A percentile compares a stretch with the other conserved stretches of the same genome.
phyloP scores from a whole-genome alignment of 2,797 vertebrate species.

The Benthosema pterotum region DNA sequence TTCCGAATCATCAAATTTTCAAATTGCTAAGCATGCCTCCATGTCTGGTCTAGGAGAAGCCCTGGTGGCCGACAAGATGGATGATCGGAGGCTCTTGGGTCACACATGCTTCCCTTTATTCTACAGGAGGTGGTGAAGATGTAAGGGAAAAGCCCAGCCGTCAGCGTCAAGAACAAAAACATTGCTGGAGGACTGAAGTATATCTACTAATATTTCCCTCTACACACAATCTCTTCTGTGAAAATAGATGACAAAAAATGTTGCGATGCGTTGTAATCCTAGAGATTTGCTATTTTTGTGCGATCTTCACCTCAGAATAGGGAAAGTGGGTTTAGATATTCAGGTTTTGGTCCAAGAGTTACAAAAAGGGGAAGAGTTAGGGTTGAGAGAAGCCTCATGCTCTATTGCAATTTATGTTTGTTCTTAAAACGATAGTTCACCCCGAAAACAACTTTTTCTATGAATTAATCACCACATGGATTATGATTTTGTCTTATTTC shows the following conservation, averaged over 20 bases:
- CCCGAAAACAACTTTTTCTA: no score
- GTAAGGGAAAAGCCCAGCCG: background rate
- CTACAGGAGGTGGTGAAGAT: background rate
- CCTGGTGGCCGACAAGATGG: background rate
- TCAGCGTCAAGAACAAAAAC: background rate
- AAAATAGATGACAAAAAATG: no score
- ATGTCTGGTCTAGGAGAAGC: background rate
- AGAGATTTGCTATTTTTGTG: no score
- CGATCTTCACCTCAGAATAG: no score
- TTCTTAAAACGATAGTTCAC: no score
- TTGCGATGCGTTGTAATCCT: no score
- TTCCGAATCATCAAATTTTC: constrained; percentile 5
- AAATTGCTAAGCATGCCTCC: constrained; percentile 1
- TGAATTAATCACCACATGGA: no score
- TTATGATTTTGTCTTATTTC: no score
- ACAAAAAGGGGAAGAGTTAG: constrained; percentile 6
- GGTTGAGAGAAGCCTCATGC: background rate
- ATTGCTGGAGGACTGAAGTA: background rate
- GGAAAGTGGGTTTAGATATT: no score
- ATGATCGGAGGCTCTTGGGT: background rate
- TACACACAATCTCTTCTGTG: no score
- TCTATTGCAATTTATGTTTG: constrained; percentile 5
- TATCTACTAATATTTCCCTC: no score
- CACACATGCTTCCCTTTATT: constrained; percentile 6
- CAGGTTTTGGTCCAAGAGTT: background rate